Conservation (phyloP, 2,113 vertebrate species). For the Phrynocephalus versicolor region DNA sequence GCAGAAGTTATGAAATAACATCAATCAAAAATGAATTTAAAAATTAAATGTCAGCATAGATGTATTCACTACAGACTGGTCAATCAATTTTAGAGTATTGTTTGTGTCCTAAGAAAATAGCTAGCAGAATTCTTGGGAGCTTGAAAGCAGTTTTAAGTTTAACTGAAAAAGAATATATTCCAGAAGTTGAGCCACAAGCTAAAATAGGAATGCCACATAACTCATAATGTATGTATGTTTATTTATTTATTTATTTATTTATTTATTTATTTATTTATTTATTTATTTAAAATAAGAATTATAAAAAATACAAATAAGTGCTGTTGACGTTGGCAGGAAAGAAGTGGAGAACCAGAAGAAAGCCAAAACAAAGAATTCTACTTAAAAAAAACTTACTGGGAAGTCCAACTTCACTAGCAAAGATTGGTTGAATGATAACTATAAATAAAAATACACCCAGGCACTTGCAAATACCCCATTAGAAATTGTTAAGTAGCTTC, state of each 20-base stretch:
- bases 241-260: background rate
- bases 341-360: background rate
- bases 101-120: background rate
- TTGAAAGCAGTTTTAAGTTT: background rate
- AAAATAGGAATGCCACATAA: background rate
- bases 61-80: background rate
- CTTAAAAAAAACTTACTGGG: background rate
- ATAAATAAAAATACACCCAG: background rate
- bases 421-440: background rate
- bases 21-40: slow-evolving; percentile 53
- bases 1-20: slow-evolving; percentile 54
- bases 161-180: background rate
- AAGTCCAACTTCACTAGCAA: background rate
- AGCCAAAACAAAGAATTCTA: background rate
- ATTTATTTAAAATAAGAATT: background rate
- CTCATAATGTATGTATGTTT: no score
- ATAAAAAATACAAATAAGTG: background rate
- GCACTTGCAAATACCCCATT: background rate
- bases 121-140: background rate
- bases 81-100: background rate
- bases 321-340: background rate
- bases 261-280: background rate
- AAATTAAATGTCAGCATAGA: slow-evolving; percentile 35
- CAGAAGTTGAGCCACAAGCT: background rate
- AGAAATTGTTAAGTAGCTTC: background rate